phyloP scores from a whole-genome alignment of 2,113 vertebrate genomes.

The Hydrolagus affinis region DNA sequence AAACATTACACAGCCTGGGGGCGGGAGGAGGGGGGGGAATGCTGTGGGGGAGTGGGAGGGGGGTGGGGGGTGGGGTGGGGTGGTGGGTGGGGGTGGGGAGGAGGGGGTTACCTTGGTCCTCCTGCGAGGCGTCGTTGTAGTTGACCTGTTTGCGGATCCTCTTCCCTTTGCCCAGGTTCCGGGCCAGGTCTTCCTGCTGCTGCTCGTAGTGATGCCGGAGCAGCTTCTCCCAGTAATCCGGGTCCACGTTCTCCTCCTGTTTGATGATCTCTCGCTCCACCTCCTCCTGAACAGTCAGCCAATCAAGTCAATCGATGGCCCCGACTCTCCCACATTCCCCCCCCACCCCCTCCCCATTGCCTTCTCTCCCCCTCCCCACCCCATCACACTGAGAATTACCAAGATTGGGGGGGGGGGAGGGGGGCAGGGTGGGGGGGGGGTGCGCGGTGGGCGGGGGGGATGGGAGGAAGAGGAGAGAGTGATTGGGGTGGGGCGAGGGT shows the following conservation, averaged over 20 bases:
- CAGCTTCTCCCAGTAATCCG: slow-evolving; percentile 91
- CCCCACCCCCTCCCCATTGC: not conserved
- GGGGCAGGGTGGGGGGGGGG: too few relatives aligned
- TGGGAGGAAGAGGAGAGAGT: too few relatives aligned
- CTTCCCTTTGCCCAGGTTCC: slow-evolving; percentile 88
- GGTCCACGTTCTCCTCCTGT: slow-evolving; percentile 93
- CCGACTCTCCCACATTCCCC: not conserved
- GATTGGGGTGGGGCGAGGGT: too few relatives aligned
- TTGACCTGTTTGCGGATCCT: slow-evolving; percentile 86
- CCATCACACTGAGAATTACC: not conserved
- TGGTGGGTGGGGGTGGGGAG: too few relatives aligned
- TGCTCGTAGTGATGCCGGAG: slow-evolving; percentile 86
- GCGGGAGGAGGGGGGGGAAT: too few relatives aligned
- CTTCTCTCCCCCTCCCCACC: not conserved
- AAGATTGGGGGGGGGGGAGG: not conserved
- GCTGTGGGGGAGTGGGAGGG: too few relatives aligned
- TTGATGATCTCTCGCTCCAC: slow-evolving; percentile 94
- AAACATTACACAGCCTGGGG: too few relatives aligned
- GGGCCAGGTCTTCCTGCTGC: slow-evolving; percentile 85
- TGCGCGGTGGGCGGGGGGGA: too few relatives aligned
- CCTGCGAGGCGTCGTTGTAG: slow-evolving; percentile 85
- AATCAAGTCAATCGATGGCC: too few relatives aligned
- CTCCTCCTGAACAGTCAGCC: too few relatives aligned
- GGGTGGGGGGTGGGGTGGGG: too few relatives aligned
- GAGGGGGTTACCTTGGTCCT: too few relatives aligned